Percentiles rank a stretch among this genome's conserved stretches.
These are phyloP conservation scores for Enteromius afrohamiltoni DNA, from an alignment of 2,797 vertebrate genomes.

Conservation along the genomic window DNA sequence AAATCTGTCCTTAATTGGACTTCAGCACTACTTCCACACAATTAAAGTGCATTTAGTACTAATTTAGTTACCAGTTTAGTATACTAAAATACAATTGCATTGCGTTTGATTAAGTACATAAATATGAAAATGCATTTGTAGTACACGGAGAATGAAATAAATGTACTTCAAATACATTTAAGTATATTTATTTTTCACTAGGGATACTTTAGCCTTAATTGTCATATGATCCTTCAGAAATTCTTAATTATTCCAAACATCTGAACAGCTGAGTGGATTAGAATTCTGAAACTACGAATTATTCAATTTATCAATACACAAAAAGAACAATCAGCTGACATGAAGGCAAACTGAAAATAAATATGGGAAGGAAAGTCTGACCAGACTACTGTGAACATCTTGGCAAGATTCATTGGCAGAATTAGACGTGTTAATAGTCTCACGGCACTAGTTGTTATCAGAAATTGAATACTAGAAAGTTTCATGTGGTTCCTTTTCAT, in stretches of 20 bases:
- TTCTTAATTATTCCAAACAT: background rate
- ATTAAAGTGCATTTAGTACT: too few relatives aligned
- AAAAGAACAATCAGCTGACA: background rate
- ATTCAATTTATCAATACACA: background rate
- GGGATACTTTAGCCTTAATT: background rate
- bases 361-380: background rate
- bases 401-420: constrained; percentile 22
- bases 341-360: background rate
- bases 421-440: constrained; percentile 36
- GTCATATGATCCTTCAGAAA: background rate
- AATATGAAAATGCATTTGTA: too few relatives aligned
- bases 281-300: background rate
- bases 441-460: constrained; percentile 5
- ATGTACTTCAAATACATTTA: too few relatives aligned
- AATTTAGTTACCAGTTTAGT: too few relatives aligned
- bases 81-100: too few relatives aligned
- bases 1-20: too few relatives aligned
- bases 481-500: constrained; percentile 1
- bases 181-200: too few relatives aligned
- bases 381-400: constrained; percentile 1
- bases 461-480: constrained; percentile 17
- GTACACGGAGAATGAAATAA: too few relatives aligned
- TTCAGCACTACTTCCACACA: too few relatives aligned
- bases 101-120: too few relatives aligned
- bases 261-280: background rate